Evolutionary conservation across 2,888 invertebrate genomes (phyloP), one percentile per base, ranked within the genome.

Genomic region (Cotesia congregata): DNA sequence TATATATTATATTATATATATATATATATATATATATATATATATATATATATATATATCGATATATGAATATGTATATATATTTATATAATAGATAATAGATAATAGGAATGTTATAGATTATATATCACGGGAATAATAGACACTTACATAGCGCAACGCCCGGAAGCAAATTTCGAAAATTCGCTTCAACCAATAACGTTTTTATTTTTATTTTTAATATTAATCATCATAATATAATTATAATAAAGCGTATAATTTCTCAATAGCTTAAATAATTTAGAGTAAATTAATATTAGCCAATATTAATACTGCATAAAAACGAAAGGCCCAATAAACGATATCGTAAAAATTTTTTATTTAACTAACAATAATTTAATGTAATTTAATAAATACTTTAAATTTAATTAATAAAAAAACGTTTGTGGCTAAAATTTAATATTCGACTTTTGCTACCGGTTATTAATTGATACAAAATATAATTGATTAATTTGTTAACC

Each of bases 401-500:
- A 70, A 72, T 75, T 78, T 77, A 70, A 50, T 59, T 30, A 30
- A 30, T 30, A 30, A 30, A 59, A 72, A 76, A 75, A 68, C 74
- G 68, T 68, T 74, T 75, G 41, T 75, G 74, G 67, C 71, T 78
- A 61, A 41, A 74, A 74, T 78, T 70, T 78, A 71, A 74, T 68
- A 78, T 83, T 85, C 83, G 85, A 85, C 72, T 82, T 84, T 85
- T 85, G 83, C 85, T 84, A 82, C 83, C 84, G 84, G 83, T 80
- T 80, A 82, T 80, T 83, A 82, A 80, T 84, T 9, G 82, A 86
- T 88, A 86, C 85, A 86, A 88, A 87, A 88, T 88, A 87, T 87
- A 88, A 88, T 88, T 85, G 87, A 88, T 88, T 86, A 87, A 88
- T 88, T 89, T 87, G 86, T 88, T 88, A 87, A 86, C 87, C 88